Evolutionary conservation across 2,113 vertebrate species (phyloP), one percentile per base, ranked within the genome.

Genomic region (Oriolus oriolus): DNA sequence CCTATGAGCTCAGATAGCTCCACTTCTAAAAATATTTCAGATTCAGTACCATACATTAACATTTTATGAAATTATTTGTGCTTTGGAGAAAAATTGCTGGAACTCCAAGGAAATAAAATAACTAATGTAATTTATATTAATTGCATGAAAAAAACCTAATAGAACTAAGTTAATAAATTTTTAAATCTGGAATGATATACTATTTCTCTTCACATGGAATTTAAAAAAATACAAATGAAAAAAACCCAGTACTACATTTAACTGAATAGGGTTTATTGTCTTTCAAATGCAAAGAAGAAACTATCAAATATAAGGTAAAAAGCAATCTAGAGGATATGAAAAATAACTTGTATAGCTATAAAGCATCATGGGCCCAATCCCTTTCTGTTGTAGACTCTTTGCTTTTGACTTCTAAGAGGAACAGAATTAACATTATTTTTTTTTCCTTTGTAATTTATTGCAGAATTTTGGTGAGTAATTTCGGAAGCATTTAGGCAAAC

Each of bases 11-110:
- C 61, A 90, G 33, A 84, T 35, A 90, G 28, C 59, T 61, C 39
- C n/a, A 91, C 69, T 91, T 91, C 45, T 93, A 84, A 95, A 90
- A 92, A 76, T 87, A 89, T 78, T 92, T 49, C 70, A 71, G 61
- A 57, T 80, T 44, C 35, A 37, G 52, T 84, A n/a, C 79, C 30
- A 95, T 33, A 84, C 27, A 75, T 60, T 93, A 50, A 84, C 60
- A 90, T 90, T 83, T 80, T 50, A 56, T 84, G 27, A 60, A 94
- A 28, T 44, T 42, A 90, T 31, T 91, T 71, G 42, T 80, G 57
- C 70, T 94, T 76, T 96, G 31, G 30, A 87, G 31, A 92, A 39
- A 93, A 73, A 94, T 22, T 82, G 14, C 66, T 95, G 59, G n/a
- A 78, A 84, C 52, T 71, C 90, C 16, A 60, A 66, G 53, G 27